Conservation (phyloP, 1,140 invertebrate genomes). For the Eriocheir sinensis region DNA sequence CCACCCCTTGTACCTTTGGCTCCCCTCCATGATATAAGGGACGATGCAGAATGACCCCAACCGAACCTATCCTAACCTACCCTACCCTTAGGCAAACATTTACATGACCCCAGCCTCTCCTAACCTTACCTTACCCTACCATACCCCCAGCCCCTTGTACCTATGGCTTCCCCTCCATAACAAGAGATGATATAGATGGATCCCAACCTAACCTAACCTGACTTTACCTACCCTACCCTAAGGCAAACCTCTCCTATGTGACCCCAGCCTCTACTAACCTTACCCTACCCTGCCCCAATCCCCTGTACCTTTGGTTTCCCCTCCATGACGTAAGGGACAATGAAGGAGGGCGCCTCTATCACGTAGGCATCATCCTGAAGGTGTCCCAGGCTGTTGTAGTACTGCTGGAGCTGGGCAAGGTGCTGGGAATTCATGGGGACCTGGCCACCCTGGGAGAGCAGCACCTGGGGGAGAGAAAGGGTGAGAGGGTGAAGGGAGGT, state of each 20-base stretch:
- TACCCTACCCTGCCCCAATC: neutral
- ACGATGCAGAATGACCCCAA: no score
- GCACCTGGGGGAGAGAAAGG: slow-evolving; percentile 62
- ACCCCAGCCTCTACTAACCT: neutral
- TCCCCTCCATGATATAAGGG: no score
- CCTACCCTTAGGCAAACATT: neutral
- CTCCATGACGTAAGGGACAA: slow-evolving; percentile 79
- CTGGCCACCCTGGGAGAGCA: slow-evolving; percentile 73
- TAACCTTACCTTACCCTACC: neutral
- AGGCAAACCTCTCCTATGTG: neutral
- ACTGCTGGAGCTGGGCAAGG: slow-evolving; percentile 78
- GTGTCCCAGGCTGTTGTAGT: slow-evolving; percentile 78
- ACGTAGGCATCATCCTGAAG: slow-evolving; percentile 78
- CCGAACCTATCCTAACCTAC: neutral
- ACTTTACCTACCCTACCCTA: neutral
- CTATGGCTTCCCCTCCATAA: neutral
- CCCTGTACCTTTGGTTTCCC: slow-evolving; percentile 76
- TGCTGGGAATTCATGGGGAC: slow-evolving; percentile 77
- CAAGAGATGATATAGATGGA: no score
- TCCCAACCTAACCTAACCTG: neutral
- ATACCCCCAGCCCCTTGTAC: neutral
- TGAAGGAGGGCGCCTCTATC: slow-evolving; percentile 78
- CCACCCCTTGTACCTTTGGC: neutral
- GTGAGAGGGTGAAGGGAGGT: no score
- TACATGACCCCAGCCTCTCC: neutral